Conservation (phyloP, 2,888 invertebrate species). For the Leistus spinibarbis region DNA sequence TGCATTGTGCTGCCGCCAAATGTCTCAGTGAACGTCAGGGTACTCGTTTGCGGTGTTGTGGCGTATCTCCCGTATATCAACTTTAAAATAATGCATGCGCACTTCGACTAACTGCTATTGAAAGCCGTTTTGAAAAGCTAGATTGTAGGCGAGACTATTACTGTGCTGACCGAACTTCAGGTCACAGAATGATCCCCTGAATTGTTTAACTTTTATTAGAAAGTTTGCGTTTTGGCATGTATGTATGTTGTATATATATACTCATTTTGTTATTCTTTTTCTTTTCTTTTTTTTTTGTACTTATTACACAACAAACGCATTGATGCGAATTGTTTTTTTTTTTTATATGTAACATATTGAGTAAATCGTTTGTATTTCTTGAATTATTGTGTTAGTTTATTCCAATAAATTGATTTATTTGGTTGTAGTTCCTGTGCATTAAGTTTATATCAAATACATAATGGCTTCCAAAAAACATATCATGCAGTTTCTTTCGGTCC, state of each 20-base stretch:
- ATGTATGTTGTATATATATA: conserved; percentile 40
- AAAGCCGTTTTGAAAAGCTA: conserved; percentile 37
- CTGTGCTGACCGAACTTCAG: conserved; percentile 22
- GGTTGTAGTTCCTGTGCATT: conserved; percentile 40
- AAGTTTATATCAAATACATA: conserved; percentile 40
- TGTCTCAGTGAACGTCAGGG: too few species aligned
- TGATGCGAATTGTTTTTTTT: conserved; percentile 36
- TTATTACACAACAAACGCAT: conserved; percentile 33
- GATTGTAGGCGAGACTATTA: conserved; percentile 31
- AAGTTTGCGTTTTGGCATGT: conserved; percentile 38
- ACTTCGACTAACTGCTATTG: conserved; percentile 39
- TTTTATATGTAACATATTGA: conserved; percentile 36
- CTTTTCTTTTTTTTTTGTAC: conserved; percentile 25
- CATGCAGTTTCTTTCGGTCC: background rate
- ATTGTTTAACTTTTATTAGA: conserved; percentile 25
- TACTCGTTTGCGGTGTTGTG: too few species aligned
- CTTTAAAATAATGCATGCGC: conserved; percentile 31
- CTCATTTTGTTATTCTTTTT: conserved; percentile 39
- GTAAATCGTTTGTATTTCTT: conserved; percentile 38
- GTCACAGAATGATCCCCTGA: conserved; percentile 33
- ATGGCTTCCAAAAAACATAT: conserved; percentile 36
- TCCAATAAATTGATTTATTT: conserved; percentile 40
- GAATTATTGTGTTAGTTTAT: conserved; percentile 37
- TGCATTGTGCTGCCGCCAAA: too few species aligned
- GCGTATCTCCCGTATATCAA: background rate